Conservation (phyloP, 1,140 invertebrate genomes). For the Gerris buenoi region DNA sequence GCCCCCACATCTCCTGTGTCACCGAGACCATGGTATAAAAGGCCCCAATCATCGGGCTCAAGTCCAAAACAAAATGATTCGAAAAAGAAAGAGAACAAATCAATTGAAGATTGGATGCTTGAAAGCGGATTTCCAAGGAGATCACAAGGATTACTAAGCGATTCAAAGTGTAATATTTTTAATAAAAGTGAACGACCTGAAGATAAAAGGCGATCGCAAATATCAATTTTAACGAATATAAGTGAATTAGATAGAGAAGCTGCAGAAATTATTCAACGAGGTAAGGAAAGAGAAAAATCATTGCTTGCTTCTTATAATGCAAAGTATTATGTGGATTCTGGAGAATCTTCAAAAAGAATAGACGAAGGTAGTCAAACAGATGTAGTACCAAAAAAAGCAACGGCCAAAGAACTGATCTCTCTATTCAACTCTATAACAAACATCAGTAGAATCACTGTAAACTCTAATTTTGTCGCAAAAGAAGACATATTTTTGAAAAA, state of each 20-base stretch:
- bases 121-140: constrained; percentile 22
- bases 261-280: constrained; percentile 49
- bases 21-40: constrained; percentile 49
- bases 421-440: constrained; percentile 46
- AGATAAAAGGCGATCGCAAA: constrained; percentile 40
- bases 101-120: constrained; percentile 20
- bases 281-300: too few relatives aligned
- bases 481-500: neutral
- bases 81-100: constrained; percentile 16
- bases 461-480: constrained; percentile 32
- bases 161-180: constrained; percentile 25
- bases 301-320: constrained; percentile 28
- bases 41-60: constrained; percentile 25
- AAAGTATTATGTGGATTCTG: constrained; percentile 24
- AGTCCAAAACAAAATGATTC: constrained; percentile 21
- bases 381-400: constrained; percentile 28
- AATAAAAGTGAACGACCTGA: constrained; percentile 26
- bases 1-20: constrained; percentile 29
- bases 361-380: constrained; percentile 20
- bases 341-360: constrained; percentile 26
- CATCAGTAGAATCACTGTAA: constrained; percentile 39
- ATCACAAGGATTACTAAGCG: constrained; percentile 9
- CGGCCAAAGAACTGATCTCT: constrained; percentile 40
- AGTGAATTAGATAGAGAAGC: constrained; percentile 65
- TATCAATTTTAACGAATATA: constrained; percentile 57